Percentiles rank a stretch among this genome's conserved stretches.
These are phyloP conservation scores for Notodonta dromedarius DNA, from an alignment of 2,888 invertebrate species.

Conservation along the genomic window DNA sequence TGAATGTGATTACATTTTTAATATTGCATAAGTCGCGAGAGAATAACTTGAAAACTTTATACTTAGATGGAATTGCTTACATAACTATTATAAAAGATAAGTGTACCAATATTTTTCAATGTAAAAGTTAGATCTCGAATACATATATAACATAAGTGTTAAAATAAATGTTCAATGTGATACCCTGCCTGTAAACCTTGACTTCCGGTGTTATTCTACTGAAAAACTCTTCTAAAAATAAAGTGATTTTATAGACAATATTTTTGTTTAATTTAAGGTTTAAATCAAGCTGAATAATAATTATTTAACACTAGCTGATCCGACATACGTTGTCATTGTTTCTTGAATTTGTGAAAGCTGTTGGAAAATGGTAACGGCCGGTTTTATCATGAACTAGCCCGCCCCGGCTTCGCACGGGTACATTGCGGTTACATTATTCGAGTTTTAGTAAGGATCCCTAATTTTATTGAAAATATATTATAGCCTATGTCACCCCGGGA, in stretches of 20 bases:
- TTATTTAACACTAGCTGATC: too few relatives aligned
- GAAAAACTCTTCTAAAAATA: constrained; percentile 68
- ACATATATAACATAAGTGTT: constrained; percentile 42
- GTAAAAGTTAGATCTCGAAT: not conserved
- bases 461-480: too few relatives aligned
- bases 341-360: too few relatives aligned
- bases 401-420: too few relatives aligned
- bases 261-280: constrained; percentile 22
- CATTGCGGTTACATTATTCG: too few relatives aligned
- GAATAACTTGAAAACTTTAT: not conserved
- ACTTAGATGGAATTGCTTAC: not conserved
- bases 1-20: too few relatives aligned
- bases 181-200: constrained; percentile 78
- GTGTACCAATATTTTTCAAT: not conserved
- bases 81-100: not conserved
- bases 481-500: too few relatives aligned
- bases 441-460: too few relatives aligned
- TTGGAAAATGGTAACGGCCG: too few relatives aligned
- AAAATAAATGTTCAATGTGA: constrained; percentile 80
- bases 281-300: too few relatives aligned
- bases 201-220: constrained; percentile 76
- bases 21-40: not conserved
- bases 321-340: too few relatives aligned
- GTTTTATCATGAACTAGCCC: too few relatives aligned
- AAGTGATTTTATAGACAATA: constrained; percentile 68